Percentiles rank a stretch among this genome's conserved stretches.
Evolutionary conservation across 2,797 vertebrate species (phyloP).

Genomic region (Microctenopoma stevenorrisi): DNA sequence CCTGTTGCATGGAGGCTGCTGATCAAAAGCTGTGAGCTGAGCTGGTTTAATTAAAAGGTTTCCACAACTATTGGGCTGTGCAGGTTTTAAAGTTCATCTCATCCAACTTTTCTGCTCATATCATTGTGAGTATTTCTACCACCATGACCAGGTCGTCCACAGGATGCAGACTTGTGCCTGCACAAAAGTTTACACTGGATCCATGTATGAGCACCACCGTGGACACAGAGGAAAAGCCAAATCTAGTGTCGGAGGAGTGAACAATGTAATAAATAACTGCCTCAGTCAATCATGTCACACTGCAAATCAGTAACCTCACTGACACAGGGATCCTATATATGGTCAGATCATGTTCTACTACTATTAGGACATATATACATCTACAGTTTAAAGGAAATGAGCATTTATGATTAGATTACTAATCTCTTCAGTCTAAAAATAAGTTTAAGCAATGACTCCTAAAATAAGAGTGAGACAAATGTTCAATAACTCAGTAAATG

Average conservation of each 20-base stretch:
- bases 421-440: neutral
- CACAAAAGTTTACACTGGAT: neutral
- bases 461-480: slow-evolving; percentile 20
- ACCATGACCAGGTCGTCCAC: neutral
- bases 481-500: slow-evolving; percentile 1
- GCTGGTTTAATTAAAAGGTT: too few relatives aligned
- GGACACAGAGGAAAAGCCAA: neutral
- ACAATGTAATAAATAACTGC: neutral
- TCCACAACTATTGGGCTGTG: neutral
- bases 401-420: neutral
- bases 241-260: neutral
- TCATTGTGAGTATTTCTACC: neutral
- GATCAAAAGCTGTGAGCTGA: too few relatives aligned
- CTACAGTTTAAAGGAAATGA: neutral
- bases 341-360: neutral
- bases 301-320: neutral
- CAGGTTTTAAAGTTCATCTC: neutral
- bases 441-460: neutral
- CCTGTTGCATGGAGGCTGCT: too few relatives aligned
- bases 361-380: neutral
- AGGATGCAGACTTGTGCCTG: slow-evolving; percentile 3
- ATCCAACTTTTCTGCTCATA: neutral
- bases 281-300: neutral
- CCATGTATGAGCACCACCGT: neutral
- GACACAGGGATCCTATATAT: slow-evolving; percentile 2